Evolutionary conservation across 2,113 vertebrate genomes (phyloP), one percentile per base, ranked within the genome.

Genomic region (Leptocoma aspasia): DNA sequence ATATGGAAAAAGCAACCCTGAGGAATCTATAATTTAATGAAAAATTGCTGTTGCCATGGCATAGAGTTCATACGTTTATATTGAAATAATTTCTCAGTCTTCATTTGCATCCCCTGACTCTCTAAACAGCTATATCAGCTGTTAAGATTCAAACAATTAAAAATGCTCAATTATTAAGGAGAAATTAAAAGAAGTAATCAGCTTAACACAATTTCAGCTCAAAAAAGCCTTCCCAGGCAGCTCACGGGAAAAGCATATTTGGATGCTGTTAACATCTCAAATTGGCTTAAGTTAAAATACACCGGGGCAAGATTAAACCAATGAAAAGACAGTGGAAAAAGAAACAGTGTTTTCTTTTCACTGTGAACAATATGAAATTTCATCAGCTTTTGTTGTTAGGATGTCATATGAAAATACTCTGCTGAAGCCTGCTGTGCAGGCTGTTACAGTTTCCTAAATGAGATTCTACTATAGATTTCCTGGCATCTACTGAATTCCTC

Each of bases 21-120:
- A 97, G 92, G 84, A 92, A 85, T 89, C 70, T 78, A n/a, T 89
- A 94, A 91, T 90, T 94, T 93, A 77, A 89, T 71, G 89, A 92
- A 95, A 96, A 95, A 95, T 94, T 94, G 93, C 94, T 79, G 97
- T 97, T 97, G 97, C 88, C 98, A 89, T 97, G 95, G 98, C 97
- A 97, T 97, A 88, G 54, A 77, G 37, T 79, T 82, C 73, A 83
- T 77, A 64, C 12, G 10, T 75, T 93, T 79, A 39, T n/a, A 87
- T 9, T 47, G 75, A 83, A 90, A 44, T 24, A 56, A 37, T 92
- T 83, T 89, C 71, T 92, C 73, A 52, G 78, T 90, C 68, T 96
- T 90, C 79, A 30, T 79, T 86, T 91, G 68, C 59, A 92, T 94
- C 82, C 64, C 30, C 10, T 35, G 61, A 60, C 35, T 90, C 64